phyloP scores from a whole-genome alignment of 1,140 invertebrate species.

The Eurytemora carolleeae region DNA sequence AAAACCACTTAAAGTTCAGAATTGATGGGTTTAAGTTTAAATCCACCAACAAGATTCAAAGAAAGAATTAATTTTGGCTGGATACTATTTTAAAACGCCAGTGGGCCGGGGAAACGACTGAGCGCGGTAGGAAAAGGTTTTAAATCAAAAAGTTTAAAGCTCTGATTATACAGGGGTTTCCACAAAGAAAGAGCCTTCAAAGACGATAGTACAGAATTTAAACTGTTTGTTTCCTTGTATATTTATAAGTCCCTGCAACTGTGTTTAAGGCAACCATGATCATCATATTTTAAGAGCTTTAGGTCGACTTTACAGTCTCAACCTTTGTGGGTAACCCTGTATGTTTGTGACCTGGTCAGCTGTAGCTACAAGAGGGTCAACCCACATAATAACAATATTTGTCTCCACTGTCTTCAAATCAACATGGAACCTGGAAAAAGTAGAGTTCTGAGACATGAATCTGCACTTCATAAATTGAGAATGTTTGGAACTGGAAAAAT shows the following conservation, averaged over 20 bases:
- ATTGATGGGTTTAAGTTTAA: no score
- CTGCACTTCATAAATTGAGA: no score
- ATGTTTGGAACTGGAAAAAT: no score
- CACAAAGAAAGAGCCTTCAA: neutral
- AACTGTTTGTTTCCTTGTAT: neutral
- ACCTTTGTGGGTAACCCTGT: neutral
- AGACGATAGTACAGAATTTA: neutral
- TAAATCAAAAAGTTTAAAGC: no score
- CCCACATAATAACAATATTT: neutral
- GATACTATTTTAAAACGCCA: no score
- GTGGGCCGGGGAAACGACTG: no score
- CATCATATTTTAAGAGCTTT: neutral
- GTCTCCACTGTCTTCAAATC: neutral
- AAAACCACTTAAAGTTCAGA: no score
- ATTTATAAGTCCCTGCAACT: no score
- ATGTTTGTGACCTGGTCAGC: neutral
- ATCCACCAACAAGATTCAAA: no score
- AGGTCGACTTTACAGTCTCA: neutral
- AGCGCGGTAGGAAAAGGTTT: no score
- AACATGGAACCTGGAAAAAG: neutral
- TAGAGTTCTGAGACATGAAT: neutral
- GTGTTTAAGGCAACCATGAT: no score
- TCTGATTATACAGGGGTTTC: neutral
- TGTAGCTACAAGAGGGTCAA: neutral
- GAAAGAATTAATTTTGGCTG: no score